Evolutionary conservation across 2,888 invertebrate species (phyloP), one percentile per base, ranked within the genome.

Genomic region (Salticus scenicus): DNA sequence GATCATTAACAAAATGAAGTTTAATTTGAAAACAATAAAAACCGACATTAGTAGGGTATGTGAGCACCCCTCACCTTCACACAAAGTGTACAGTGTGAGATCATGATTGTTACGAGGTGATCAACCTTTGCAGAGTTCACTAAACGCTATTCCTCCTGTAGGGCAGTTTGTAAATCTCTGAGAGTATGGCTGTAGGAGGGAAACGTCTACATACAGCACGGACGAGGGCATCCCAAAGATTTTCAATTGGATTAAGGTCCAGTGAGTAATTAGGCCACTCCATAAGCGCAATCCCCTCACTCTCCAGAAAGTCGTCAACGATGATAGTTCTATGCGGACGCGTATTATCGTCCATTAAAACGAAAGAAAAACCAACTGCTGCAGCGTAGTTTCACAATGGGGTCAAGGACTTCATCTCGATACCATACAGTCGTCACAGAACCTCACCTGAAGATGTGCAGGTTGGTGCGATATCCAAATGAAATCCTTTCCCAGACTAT

Each of bases 401-500:
- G 24, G 12, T 57, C 24, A 1, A 57, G 57, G 20, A 57, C 24
- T 57, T 57, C 57, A 24, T 57, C 12, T 7, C 24, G 20, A 24
- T 57, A 24, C 57, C 24, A 4, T 57, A 7, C 24, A n/a, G 57
- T 2, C 20, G 57, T n/a, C 4, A 57, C 24, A 57, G 57, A 57
- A 24, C 24, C 57, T 4, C 24, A 5, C 5, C 17, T 24, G 24
- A 1, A 20, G 24, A 57, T 24, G 57, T 57, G 24, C 24, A 70
- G 37, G 20, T 70, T 41, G 7, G 41, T 8, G 24, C 20, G 70
- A 37, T 31, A 28, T 63, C 63, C 20, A 4, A 63, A 63, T 63
- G 14, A 63, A 63, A 67, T 67, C 67, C 67, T 31, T 67, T 30
- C 71, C 20, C 7, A 71, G 71, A 41, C 71, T 2, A 41, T 47